Evolutionary conservation across 2,797 vertebrate species (phyloP).

Genomic region (Smutsia temminckii): DNA sequence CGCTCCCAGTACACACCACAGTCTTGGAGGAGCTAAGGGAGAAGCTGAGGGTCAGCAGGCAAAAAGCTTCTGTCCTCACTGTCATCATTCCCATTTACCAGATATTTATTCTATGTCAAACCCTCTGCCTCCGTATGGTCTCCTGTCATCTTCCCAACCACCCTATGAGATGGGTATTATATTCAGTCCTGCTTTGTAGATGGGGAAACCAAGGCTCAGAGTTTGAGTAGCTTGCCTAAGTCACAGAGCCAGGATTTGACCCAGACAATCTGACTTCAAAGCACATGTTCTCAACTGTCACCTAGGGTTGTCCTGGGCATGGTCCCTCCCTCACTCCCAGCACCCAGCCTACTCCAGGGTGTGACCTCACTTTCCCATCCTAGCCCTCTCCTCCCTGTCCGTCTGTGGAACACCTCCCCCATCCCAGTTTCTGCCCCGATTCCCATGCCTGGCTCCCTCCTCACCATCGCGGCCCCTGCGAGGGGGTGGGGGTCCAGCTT

Average conservation of each 20-base stretch:
- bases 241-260: conserved; percentile 49
- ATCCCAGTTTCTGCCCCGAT: neutral
- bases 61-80: neutral
- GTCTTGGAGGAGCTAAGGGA: conserved; percentile 61
- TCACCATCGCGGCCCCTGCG: conserved; percentile 74
- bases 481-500: conserved; percentile 71
- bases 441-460: neutral
- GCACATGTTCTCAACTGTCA: neutral
- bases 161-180: neutral
- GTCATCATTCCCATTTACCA: neutral
- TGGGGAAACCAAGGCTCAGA: conserved; percentile 5
- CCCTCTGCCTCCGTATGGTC: neutral
- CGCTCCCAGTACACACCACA: conserved; percentile 90
- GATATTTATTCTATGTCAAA: neutral
- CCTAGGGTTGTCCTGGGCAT: neutral
- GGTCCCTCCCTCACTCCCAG: neutral
- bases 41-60: neutral
- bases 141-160: neutral
- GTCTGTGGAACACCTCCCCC: neutral
- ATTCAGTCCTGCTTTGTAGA: neutral
- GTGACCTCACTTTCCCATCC: conserved; percentile 60
- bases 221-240: neutral
- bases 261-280: neutral
- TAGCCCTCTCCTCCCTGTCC: conserved; percentile 38
- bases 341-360: neutral